Evolutionary conservation across 2,888 invertebrate genomes (phyloP), one percentile per base, ranked within the genome.

Genomic region (Cheilosia scutellata): DNA sequence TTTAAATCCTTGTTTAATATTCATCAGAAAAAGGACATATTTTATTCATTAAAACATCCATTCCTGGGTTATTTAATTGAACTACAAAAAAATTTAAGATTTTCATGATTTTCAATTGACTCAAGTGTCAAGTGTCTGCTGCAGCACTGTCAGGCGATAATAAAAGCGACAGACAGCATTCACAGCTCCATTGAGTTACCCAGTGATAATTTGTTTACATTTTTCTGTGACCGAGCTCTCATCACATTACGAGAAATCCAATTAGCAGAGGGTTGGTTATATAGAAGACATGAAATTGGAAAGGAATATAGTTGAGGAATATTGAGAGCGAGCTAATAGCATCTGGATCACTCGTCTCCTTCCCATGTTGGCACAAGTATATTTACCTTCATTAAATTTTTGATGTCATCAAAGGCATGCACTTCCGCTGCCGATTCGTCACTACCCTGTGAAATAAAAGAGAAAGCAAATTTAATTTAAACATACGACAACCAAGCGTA

Each of bases 331-430:
- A 16, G 29, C 55, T 77, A 75, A 37, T 37, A 37, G 37, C 0
- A 37, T 37, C 4, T 9, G 71, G 70, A 76, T 63, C 76, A 87
- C 20, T 40, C n/a, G 6, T 25, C 31, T 42, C 55, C n/a, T n/a
- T 3, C 31, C n/a, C 47, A 25, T 31, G 16, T 25, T 57, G 3
- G 9, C 11, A 62, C 44, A 33, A 65, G 53, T 47, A 63, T 86
- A 87, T 65, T 91, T 93, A 95, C 95, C 92, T 93, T 93, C 90
- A 95, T 94, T 88, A 95, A 92, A 90, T 94, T 94, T 90, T 94
- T 94, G 93, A 95, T 94, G 91, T 95, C 95, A 90, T 95, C 94
- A 90, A 94, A 95, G 74, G 95, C 94, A 91, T 94, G 91, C 78
- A 93, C 90, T 90, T 95, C 95, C 87, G 94, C 94, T 31, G 94